phyloP scores from a whole-genome alignment of 2,888 invertebrate genomes.

The Lithophane semibrunnea region DNA sequence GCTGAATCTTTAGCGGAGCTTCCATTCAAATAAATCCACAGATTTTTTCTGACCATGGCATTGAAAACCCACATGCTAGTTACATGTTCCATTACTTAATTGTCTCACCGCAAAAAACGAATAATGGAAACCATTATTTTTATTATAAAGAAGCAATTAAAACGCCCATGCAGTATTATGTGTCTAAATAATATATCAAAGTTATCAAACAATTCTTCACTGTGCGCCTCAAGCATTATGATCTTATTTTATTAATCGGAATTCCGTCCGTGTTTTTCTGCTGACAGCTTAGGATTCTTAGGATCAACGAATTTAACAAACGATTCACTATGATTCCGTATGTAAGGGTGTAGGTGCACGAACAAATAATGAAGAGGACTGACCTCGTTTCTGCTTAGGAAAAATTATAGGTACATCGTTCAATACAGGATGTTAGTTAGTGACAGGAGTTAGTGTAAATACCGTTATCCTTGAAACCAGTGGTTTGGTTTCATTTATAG shows the following conservation, averaged over 20 bases:
- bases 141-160: conserved; percentile 58
- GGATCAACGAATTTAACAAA: conserved; percentile 20
- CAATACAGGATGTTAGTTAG: too few species aligned
- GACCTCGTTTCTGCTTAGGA: background rate
- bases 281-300: conserved; percentile 10
- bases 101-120: conserved; percentile 55
- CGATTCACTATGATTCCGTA: conserved; percentile 16
- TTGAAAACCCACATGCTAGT: conserved; percentile 55
- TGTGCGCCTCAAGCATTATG: conserved; percentile 32
- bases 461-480: too few species aligned
- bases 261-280: conserved; percentile 21
- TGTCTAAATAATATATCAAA: conserved; percentile 37
- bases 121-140: conserved; percentile 53
- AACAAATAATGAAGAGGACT: conserved; percentile 2
- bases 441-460: too few species aligned
- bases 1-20: conserved; percentile 42
- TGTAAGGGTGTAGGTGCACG: background rate
- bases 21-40: conserved; percentile 41
- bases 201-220: conserved; percentile 29
- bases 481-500: too few species aligned
- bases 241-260: conserved; percentile 34
- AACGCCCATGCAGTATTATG: conserved; percentile 51
- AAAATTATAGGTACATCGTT: background rate
- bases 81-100: conserved; percentile 52
- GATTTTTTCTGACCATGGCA: conserved; percentile 57